phyloP scores from a whole-genome alignment of 2,888 invertebrate genomes.

The Tetragonisca angustula region DNA sequence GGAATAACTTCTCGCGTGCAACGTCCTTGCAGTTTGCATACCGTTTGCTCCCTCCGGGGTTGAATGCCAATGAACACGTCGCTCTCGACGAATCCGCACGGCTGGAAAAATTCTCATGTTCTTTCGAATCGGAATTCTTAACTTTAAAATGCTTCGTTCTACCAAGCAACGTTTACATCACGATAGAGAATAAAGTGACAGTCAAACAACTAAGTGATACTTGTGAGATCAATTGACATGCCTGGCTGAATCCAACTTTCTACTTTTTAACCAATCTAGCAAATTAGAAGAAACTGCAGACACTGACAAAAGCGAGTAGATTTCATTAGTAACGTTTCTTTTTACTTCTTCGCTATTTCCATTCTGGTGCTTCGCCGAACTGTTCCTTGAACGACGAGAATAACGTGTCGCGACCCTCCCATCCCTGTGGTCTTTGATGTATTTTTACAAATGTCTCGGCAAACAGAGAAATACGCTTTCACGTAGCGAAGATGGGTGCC shows the following conservation, averaged over 20 bases:
- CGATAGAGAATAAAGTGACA: too few relatives aligned
- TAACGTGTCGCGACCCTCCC: conserved; percentile 45
- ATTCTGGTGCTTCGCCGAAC: conserved; percentile 49
- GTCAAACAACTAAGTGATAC: too few relatives aligned
- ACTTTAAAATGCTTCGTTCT: neutral
- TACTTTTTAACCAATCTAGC: too few relatives aligned
- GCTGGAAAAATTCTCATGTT: neutral
- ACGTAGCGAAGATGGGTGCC: neutral
- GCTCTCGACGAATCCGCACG: neutral
- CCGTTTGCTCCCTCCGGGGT: neutral
- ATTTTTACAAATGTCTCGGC: conserved; percentile 45
- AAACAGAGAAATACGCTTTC: neutral
- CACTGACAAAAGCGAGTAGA: neutral
- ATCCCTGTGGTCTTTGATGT: conserved; percentile 17
- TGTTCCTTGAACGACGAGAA: conserved; percentile 54
- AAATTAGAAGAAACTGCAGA: neutral
- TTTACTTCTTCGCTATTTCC: conserved; percentile 13
- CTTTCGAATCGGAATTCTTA: neutral
- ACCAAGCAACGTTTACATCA: too few relatives aligned
- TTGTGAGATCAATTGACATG: too few relatives aligned
- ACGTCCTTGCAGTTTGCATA: conserved; percentile 51
- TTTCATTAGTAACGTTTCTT: neutral
- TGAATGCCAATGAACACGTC: conserved; percentile 6
- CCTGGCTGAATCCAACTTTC: too few relatives aligned
- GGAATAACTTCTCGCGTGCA: conserved; percentile 60